Evolutionary conservation across 2,888 invertebrate genomes (phyloP).

Genomic region (Dorcus parallelipipedus): DNA sequence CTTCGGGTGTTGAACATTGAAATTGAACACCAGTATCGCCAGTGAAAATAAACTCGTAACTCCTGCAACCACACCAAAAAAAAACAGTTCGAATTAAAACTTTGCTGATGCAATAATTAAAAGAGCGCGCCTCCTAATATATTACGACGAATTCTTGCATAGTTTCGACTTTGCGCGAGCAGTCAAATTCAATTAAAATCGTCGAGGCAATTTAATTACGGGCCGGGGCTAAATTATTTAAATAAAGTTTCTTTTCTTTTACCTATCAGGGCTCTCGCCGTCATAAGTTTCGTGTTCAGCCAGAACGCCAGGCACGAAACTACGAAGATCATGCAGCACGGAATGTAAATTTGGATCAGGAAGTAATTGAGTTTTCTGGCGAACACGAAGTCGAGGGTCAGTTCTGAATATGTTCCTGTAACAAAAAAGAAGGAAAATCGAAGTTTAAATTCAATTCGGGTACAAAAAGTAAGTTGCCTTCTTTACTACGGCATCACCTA

Average conservation of each 20-base stretch:
- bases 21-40: constrained; percentile 9
- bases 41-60: constrained; percentile 17
- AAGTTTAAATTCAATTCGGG: no score
- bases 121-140: neutral
- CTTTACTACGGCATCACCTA: no score
- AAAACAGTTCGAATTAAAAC: neutral
- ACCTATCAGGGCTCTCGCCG: constrained; percentile 84
- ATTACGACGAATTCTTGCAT: neutral
- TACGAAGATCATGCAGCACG: constrained; percentile 92
- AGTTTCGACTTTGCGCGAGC: neutral
- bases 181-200: neutral
- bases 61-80: constrained; percentile 10
- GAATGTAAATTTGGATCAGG: constrained; percentile 95
- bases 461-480: no score
- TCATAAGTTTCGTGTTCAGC: constrained; percentile 88
- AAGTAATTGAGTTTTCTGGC: constrained; percentile 96
- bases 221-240: no score
- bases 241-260: constrained; percentile 26
- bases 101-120: neutral
- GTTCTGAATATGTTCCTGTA: constrained; percentile 64
- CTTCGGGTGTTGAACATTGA: constrained; percentile 19
- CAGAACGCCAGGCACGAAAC: constrained; percentile 92
- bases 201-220: neutral
- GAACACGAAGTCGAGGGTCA: constrained; percentile 87
- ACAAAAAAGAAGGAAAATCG: no score